A percentile compares a stretch with the other conserved stretches of the same genome.
These are phyloP conservation scores for Oreochromis tanganicae DNA, from an alignment of 2,113 vertebrate species.

Conservation along the genomic window DNA sequence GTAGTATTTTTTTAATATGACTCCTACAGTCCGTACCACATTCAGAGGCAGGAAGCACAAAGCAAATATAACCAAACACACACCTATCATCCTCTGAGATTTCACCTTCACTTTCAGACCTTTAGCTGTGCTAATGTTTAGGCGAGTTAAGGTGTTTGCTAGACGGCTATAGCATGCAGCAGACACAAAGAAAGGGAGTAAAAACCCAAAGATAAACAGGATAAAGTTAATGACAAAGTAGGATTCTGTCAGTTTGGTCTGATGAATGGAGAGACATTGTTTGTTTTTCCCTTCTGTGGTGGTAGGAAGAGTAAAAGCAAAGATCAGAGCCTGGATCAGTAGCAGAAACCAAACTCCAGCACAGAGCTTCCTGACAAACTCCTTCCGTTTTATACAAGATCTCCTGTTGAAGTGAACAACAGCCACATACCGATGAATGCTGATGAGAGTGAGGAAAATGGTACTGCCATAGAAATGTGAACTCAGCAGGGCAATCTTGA, in stretches of 20 bases:
- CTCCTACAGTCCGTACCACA: constrained; percentile 38
- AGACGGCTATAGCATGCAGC: constrained; percentile 58
- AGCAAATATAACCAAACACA: constrained; percentile 63
- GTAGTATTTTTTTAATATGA: constrained; percentile 40
- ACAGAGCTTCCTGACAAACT: constrained; percentile 64
- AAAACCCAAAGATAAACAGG: constrained; percentile 45
- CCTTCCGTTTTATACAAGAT: constrained; percentile 51
- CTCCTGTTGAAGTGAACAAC: constrained; percentile 60
- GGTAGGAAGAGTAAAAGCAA: constrained; percentile 46
- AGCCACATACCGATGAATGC: constrained; percentile 61
- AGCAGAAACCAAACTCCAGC: constrained; percentile 56
- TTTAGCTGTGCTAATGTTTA: constrained; percentile 40
- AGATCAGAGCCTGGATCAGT: constrained; percentile 38
- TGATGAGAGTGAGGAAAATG: constrained; percentile 71
- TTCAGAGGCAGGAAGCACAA: constrained; percentile 70
- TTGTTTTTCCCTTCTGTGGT: constrained; percentile 18
- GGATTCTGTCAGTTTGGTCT: neutral
- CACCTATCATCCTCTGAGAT: constrained; percentile 56
- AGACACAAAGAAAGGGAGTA: constrained; percentile 58
- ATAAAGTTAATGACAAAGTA: constrained; percentile 61
- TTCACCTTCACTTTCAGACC: constrained; percentile 61
- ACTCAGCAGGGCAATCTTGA: constrained; percentile 62
- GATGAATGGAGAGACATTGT: constrained; percentile 68
- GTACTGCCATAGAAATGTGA: constrained; percentile 67
- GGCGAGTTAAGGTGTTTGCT: constrained; percentile 44